Evolutionary conservation across 2,888 invertebrate species (phyloP).

Genomic region (Orthosia gothica): DNA sequence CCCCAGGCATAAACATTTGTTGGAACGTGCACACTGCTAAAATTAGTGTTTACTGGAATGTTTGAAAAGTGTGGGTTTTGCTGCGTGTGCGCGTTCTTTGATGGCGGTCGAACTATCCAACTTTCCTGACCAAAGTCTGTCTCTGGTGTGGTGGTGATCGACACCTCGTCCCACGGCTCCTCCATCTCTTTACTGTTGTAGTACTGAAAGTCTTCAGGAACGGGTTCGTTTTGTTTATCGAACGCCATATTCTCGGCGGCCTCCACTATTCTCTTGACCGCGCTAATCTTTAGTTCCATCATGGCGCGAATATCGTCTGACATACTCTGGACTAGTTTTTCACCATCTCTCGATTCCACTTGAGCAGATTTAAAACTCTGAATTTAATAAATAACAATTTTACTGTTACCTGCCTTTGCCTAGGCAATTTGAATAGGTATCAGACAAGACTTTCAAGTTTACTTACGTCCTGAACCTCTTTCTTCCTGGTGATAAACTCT

Average conservation of each 20-base stretch:
- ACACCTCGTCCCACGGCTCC: conserved; percentile 89
- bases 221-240: conserved; percentile 89
- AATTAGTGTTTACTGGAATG: conserved; percentile 94
- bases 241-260: conserved; percentile 96
- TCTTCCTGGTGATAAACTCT: conserved; percentile 95
- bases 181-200: conserved; percentile 94
- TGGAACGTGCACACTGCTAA: conserved; percentile 98
- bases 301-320: conserved; percentile 96
- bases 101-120: conserved; percentile 90
- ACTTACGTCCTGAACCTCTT: conserved; percentile 95
- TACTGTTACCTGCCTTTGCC: background rate
- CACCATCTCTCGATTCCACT: conserved; percentile 95
- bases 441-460: background rate
- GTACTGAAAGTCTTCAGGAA: conserved; percentile 93
- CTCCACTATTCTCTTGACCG: conserved; percentile 97
- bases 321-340: conserved; percentile 95
- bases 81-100: conserved; percentile 93
- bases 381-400: conserved; percentile 66
- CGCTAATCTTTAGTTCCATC: conserved; percentile 97
- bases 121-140: conserved; percentile 89
- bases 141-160: conserved; percentile 90
- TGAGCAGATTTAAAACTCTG: conserved; percentile 96
- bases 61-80: conserved; percentile 95
- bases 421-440: conserved; percentile 1
- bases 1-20: conserved; percentile 98